Conservation (phyloP, 1,140 invertebrate species). For the Caligus rogercresseyi region DNA sequence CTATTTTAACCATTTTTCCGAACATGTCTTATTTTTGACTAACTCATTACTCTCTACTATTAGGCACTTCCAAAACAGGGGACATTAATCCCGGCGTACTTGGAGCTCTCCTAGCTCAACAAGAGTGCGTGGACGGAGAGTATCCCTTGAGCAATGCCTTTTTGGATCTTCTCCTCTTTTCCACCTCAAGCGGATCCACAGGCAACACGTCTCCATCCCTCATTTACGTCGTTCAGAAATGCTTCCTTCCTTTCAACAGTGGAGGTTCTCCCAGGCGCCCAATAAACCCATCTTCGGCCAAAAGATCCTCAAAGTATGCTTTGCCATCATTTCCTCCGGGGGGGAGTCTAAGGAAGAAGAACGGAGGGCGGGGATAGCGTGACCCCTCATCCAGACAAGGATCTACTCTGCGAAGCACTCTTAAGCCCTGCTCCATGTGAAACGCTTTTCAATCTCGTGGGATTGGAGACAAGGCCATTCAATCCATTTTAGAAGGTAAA, state of each 20-base stretch:
- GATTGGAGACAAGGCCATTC: constrained; percentile 2
- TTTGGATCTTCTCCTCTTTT: constrained; percentile 4
- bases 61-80: background rate
- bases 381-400: background rate
- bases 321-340: background rate
- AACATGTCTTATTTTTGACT: too few species aligned
- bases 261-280: constrained; percentile 10
- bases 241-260: constrained; percentile 18
- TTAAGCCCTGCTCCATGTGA: background rate
- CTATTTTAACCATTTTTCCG: too few species aligned
- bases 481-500: background rate
- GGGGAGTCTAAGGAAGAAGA: background rate
- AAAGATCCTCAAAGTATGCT: constrained; percentile 3
- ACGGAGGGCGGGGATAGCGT: background rate
- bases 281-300: constrained; percentile 13
- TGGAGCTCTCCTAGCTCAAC: constrained; percentile 16
- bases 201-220: constrained; percentile 8
- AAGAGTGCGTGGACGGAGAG: constrained; percentile 17
- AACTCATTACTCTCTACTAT: too few species aligned
- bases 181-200: background rate
- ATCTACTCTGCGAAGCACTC: background rate
- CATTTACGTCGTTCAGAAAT: constrained; percentile 18
- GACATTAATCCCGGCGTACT: constrained; percentile 11
- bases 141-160: constrained; percentile 19
- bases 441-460: constrained; percentile 1